A percentile compares a stretch with the other conserved stretches of the same genome.
Evolutionary conservation across 1,140 invertebrate genomes (phyloP).

Genomic region (Tetramorium parvispinum): DNA sequence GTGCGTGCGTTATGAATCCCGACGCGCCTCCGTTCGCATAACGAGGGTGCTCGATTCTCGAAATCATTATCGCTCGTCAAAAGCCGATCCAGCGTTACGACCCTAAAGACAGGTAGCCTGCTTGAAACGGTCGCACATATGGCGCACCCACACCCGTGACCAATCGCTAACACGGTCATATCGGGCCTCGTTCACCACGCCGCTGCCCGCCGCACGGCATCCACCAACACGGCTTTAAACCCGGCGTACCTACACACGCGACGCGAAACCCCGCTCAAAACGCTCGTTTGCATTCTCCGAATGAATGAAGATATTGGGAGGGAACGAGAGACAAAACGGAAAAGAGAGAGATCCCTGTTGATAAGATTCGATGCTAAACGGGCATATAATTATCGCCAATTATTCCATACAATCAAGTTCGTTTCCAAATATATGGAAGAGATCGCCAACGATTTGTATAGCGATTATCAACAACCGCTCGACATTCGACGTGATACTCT

Average conservation of each 20-base stretch:
- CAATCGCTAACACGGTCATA: constrained; percentile 61
- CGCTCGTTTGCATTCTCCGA: constrained; percentile 53
- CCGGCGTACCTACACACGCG: neutral
- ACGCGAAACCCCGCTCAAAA: constrained; percentile 32
- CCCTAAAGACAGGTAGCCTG: constrained; percentile 58
- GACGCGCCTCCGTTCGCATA: constrained; percentile 17
- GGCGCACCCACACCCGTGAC: constrained; percentile 56
- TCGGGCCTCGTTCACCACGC: constrained; percentile 38
- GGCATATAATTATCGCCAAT: constrained; percentile 37
- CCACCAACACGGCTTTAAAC: constrained; percentile 19
- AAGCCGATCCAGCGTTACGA: constrained; percentile 50
- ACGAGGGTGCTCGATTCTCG: constrained; percentile 48
- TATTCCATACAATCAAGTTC: constrained; percentile 2
- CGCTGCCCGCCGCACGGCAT: constrained; percentile 15
- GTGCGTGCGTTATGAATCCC: constrained; percentile 20
- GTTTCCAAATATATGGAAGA: neutral
- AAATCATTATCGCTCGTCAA: constrained; percentile 51
- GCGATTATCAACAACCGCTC: neutral
- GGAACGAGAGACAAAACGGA: neutral
- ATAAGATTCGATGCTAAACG: constrained; percentile 7
- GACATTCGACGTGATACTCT: neutral
- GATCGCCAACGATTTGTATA: neutral
- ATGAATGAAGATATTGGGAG: constrained; percentile 48
- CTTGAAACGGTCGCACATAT: constrained; percentile 59
- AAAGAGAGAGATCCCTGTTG: neutral